Conservation (phyloP, 2,113 vertebrate genomes). For the Pseudopodoces humilis region DNA sequence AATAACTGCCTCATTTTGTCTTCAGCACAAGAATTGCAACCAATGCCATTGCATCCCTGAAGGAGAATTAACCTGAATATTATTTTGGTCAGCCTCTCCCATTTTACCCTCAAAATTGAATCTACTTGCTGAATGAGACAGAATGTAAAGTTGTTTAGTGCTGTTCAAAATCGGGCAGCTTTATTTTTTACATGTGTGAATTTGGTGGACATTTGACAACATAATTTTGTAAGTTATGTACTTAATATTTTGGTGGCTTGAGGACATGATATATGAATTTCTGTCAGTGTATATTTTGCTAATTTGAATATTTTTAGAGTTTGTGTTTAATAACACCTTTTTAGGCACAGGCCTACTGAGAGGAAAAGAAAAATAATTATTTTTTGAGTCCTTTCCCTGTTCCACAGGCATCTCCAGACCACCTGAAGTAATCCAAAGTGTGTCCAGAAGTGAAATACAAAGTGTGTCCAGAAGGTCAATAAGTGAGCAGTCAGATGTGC, state of each 20-base stretch:
- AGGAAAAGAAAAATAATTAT: neutral
- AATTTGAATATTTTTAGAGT: neutral
- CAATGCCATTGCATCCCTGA: neutral
- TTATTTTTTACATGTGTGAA: neutral
- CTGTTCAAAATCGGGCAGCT: neutral
- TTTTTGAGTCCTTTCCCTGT: neutral
- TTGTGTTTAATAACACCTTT: neutral
- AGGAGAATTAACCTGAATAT: neutral
- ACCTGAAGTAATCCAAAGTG: neutral
- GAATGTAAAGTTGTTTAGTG: neutral
- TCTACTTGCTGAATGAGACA: neutral
- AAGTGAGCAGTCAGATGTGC: rapidly evolving
- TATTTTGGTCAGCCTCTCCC: neutral
- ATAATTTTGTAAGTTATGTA: neutral
- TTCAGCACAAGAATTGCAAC: neutral
- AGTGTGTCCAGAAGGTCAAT: too few relatives aligned
- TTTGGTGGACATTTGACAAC: neutral
- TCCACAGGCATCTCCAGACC: neutral
- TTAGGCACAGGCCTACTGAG: neutral
- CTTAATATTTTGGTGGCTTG: neutral
- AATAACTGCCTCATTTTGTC: neutral
- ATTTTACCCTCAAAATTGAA: neutral
- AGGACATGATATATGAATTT: neutral
- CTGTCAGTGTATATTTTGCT: neutral
- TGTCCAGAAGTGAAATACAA: neutral